Conservation (phyloP, 2,113 vertebrate species). For the Equus quagga region DNA sequence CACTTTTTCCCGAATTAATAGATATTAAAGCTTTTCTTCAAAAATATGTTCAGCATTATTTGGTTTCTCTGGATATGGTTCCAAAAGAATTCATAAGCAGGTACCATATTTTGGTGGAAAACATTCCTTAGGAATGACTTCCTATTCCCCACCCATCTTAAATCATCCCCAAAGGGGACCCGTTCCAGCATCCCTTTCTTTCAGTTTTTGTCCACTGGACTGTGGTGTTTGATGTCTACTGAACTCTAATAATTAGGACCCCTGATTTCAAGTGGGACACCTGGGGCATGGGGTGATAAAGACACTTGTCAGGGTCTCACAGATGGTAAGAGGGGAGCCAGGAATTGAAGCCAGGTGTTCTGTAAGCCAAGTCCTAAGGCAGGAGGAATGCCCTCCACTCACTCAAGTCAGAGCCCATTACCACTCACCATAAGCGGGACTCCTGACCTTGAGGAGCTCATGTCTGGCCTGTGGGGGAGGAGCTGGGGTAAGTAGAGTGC, state of each 20-base stretch:
- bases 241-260: neutral
- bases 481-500: neutral
- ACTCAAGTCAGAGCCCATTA: neutral
- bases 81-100: neutral
- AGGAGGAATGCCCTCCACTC: neutral
- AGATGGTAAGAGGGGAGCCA: neutral
- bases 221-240: neutral
- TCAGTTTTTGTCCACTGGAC: neutral
- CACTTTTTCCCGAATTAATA: too few relatives aligned
- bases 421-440: rapidly evolving
- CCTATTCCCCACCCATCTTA: neutral
- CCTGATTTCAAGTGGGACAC: neutral
- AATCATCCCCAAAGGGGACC: neutral
- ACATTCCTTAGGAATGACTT: neutral
- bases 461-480: neutral
- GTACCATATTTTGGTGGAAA: neutral
- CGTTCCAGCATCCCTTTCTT: neutral
- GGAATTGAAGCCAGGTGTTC: neutral
- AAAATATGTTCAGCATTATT: too few relatives aligned
- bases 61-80: neutral
- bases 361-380: neutral
- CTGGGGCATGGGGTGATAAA: neutral
- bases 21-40: too few relatives aligned
- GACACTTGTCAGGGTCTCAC: neutral
- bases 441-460: neutral